Percentiles rank a stretch among this genome's conserved stretches.
Evolutionary conservation across 2,113 vertebrate genomes (phyloP).

Genomic region (Plecotus auritus): DNA sequence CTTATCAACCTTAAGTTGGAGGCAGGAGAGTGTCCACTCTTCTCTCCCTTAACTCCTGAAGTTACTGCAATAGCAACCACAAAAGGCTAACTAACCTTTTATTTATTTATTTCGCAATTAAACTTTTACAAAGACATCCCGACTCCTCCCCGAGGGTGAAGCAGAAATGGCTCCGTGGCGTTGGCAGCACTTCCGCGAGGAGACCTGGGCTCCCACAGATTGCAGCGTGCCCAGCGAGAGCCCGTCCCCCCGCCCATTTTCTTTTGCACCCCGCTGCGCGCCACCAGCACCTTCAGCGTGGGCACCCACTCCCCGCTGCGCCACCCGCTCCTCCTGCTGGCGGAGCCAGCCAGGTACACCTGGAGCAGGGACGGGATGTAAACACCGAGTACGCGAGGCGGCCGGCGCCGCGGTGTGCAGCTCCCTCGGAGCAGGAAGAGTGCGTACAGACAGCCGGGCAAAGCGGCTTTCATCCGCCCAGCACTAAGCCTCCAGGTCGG

Average conservation of each 20-base stretch:
- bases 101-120: neutral
- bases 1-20: neutral
- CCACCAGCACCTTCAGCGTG: neutral
- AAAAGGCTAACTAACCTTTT: neutral
- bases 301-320: neutral
- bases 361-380: neutral
- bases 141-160: neutral
- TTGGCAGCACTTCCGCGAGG: neutral
- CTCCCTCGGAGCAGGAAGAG: neutral
- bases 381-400: neutral
- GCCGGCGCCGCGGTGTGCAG: neutral
- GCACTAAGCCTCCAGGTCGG: accelerated
- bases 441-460: neutral
- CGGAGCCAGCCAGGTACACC: neutral
- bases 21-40: neutral
- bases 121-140: neutral
- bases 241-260: neutral
- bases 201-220: neutral
- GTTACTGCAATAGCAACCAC: neutral
- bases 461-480: neutral
- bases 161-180: neutral
- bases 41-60: neutral
- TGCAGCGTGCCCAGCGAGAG: neutral
- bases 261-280: neutral
- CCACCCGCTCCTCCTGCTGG: neutral